phyloP scores from a whole-genome alignment of 1,140 invertebrate genomes.

The Nymphalis io region DNA sequence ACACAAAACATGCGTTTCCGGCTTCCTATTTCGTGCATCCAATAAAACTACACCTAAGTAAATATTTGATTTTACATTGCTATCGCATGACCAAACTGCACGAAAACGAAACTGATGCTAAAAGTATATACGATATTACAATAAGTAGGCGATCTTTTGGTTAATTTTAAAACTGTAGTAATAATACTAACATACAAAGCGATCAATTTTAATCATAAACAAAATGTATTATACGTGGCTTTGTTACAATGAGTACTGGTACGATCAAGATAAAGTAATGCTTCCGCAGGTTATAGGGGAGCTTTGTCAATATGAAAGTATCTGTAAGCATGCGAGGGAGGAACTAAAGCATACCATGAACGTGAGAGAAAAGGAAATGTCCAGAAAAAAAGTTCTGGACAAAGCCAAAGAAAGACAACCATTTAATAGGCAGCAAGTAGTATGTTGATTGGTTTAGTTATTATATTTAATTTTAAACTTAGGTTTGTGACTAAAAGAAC shows the following conservation, averaged over 20 bases:
- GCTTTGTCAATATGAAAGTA: conserved; percentile 85
- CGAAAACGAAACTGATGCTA: no score
- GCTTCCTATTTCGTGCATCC: no score
- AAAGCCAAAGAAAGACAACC: conserved; percentile 84
- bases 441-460: conserved; percentile 68
- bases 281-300: conserved; percentile 80
- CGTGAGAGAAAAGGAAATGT: conserved; percentile 85
- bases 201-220: neutral
- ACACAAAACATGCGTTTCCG: no score
- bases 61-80: no score
- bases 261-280: conserved; percentile 24
- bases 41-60: no score
- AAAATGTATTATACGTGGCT: neutral
- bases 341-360: conserved; percentile 87
- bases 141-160: no score
- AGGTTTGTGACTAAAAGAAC: no score
- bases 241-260: conserved; percentile 4
- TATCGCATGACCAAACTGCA: no score
- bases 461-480: neutral
- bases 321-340: conserved; percentile 87
- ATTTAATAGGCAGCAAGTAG: conserved; percentile 85
- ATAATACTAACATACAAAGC: no score
- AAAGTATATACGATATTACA: no score
- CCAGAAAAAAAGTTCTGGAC: conserved; percentile 83
- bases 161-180: no score